Conservation (phyloP, 1,140 invertebrate species). For the Papilio polytes region DNA sequence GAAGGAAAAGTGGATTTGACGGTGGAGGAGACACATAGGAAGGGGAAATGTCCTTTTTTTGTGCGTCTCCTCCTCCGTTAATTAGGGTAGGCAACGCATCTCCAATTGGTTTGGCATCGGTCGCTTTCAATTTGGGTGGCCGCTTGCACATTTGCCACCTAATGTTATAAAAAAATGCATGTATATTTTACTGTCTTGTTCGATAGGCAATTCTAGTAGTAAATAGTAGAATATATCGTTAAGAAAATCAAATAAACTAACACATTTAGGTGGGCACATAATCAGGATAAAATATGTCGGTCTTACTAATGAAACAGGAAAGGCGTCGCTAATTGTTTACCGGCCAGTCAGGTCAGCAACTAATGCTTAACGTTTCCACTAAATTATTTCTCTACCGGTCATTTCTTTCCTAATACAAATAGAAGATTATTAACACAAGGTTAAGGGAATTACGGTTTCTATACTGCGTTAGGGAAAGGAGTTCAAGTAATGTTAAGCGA, state of each 20-base stretch:
- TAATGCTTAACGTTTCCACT: background rate
- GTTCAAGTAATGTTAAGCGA: no score
- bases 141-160: no score
- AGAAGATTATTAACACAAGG: background rate
- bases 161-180: no score
- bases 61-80: no score
- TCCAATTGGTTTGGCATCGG: no score
- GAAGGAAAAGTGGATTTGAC: no score
- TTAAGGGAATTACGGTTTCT: background rate
- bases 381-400: background rate
- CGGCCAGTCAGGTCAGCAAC: conserved; percentile 6
- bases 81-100: no score
- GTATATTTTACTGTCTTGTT: background rate
- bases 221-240: background rate
- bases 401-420: conserved; percentile 1
- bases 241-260: conserved; percentile 7
- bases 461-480: background rate
- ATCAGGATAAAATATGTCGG: conserved; percentile 22
- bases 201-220: background rate
- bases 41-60: no score
- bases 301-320: conserved; percentile 19
- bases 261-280: background rate
- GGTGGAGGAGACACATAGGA: no score
- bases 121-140: no score
- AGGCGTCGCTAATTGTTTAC: conserved; percentile 22